These are phyloP conservation scores for Phylloscopus whistleri DNA, from an alignment of 2,113 vertebrate genomes.

Conservation along the genomic window DNA sequence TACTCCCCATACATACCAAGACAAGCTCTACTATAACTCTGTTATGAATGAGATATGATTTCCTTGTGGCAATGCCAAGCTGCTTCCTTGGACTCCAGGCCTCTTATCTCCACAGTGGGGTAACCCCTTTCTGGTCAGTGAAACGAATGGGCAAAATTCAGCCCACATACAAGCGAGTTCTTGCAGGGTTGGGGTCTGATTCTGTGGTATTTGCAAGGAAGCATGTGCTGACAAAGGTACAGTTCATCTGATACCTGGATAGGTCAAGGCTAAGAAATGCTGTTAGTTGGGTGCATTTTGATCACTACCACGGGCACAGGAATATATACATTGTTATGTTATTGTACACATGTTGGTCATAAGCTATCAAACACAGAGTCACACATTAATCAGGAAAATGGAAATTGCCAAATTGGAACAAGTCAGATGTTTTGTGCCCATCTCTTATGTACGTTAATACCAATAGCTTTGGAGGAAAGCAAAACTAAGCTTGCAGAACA, in stretches of 20 bases:
- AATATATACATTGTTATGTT: neutral
- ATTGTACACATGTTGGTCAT: fast-evolving
- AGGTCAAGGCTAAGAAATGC: neutral
- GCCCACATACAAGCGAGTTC: neutral
- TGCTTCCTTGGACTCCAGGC: neutral
- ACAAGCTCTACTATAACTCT: neutral
- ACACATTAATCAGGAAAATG: neutral
- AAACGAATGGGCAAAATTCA: neutral
- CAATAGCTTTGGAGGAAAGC: neutral
- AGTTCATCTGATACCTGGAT: neutral
- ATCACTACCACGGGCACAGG: fast-evolving
- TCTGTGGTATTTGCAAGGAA: neutral
- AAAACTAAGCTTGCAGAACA: neutral
- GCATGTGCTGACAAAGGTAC: neutral
- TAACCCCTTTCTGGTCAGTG: neutral
- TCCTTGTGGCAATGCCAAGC: neutral
- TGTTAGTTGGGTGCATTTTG: neutral
- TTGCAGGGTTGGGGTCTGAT: fast-evolving
- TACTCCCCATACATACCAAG: fast-evolving
- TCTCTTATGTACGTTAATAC: neutral
- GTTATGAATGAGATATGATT: neutral
- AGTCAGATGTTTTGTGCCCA: neutral
- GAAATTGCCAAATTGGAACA: neutral
- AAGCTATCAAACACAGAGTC: neutral
- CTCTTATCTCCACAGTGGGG: neutral